phyloP scores from a whole-genome alignment of 2,888 invertebrate genomes.

The Dynastes hyllus region DNA sequence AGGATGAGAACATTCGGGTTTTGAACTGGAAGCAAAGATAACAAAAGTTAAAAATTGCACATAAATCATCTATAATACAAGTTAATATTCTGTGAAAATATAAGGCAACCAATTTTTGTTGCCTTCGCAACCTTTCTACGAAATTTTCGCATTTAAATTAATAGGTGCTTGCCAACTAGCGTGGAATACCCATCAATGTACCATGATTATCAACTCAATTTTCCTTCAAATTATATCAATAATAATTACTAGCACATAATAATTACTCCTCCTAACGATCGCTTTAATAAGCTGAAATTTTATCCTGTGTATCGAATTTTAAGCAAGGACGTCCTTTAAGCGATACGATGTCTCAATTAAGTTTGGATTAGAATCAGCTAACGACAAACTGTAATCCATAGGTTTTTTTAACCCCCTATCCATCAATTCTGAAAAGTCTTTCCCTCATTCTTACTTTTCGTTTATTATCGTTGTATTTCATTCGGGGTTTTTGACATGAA shows the following conservation, averaged over 20 bases:
- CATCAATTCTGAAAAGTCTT: slow-evolving; percentile 23
- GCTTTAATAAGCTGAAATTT: slow-evolving; percentile 3
- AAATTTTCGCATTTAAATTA: too few species aligned
- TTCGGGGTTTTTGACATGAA: too few species aligned
- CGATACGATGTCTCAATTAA: slow-evolving; percentile 27
- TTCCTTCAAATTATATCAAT: not conserved
- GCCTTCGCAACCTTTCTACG: too few species aligned
- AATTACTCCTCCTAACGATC: not conserved
- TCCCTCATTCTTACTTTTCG: not conserved
- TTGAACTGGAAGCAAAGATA: slow-evolving; percentile 9
- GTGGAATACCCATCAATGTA: too few species aligned
- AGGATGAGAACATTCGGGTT: not conserved
- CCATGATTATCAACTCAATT: not conserved
- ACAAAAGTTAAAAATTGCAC: not conserved
- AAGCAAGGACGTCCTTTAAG: not conserved
- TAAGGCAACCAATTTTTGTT: too few species aligned
- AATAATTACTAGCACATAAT: not conserved
- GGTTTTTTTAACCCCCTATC: slow-evolving; percentile 1
- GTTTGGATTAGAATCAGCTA: slow-evolving; percentile 33
- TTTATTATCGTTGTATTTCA: slow-evolving; percentile 4
- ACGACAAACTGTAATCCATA: slow-evolving; percentile 23
- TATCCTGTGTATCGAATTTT: slow-evolving; percentile 9
- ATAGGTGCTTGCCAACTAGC: too few species aligned
- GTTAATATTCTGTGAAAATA: too few species aligned
- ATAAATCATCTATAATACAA: not conserved